Base-by-base conservation (phyloP, 1,140 invertebrate genomes). In the Venturia canescens region DNA sequence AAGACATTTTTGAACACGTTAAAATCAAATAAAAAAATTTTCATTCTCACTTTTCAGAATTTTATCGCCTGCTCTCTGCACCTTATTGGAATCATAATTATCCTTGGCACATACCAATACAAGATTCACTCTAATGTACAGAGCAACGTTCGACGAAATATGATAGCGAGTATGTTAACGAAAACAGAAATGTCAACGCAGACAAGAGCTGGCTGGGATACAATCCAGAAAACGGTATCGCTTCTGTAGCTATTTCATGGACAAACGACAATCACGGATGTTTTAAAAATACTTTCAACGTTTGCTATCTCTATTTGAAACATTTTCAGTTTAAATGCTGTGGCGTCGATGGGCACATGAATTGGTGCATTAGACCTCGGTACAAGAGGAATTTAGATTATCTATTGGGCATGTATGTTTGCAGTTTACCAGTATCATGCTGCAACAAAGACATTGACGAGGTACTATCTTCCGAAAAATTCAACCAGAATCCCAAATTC, bases 301-400 rank as follows among this genome's bases (percentile, higher is more conserved):
- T 44, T 44, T 44, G 38, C 7, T 13, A 44, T 13, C 3, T 44
- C 38, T 11, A 44, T 44, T 9, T 44, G 1, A 13, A 44, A 44
- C 38, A 11, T 9, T 44, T 44, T 6, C 18, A 82, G 82, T 83
- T 75, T 29, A 83, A 78, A n/a, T 83, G 82, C 23, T 83, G 82
- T 38, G 82, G 82, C 29, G 75, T 48, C 2, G 27, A 53, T 26
- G 71, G 82, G 38, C 70, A 72, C 18, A 23, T 80, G 7, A 79
- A 83, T 80, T 83, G 82, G 82, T 83, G 82, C 53, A 31, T 23
- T 21, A 74, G 76, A 44, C 11, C 9, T 1, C 44, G 66, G 9
- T 13, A 80, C 50, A 34, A 29, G 9, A 74, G 38, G 11, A 71
- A 66, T 44, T 27, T 44, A 15, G 26, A 15, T 1, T 31, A 80